A percentile compares a stretch with the other conserved stretches of the same genome.
Conservation (phyloP, 2,113 vertebrate genomes). For the Chloroceryle aenea region DNA sequence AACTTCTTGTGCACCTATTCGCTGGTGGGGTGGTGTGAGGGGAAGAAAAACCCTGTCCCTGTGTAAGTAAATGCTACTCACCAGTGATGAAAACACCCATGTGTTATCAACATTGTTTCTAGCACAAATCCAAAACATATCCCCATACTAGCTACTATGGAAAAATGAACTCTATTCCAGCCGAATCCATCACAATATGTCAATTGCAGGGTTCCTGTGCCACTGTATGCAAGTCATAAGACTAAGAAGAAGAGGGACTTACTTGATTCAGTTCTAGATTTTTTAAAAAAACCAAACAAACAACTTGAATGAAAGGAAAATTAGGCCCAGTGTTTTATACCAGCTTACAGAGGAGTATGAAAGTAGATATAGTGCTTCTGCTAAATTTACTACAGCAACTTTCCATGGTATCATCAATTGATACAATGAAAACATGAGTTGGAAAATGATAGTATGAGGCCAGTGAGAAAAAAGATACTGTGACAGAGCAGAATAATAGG, state of each 20-base stretch:
- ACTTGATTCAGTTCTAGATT: not conserved
- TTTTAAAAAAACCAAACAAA: not conserved
- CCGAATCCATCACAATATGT: not conserved
- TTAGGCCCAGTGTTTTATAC: fast-evolving
- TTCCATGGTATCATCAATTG: not conserved
- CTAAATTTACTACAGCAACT: not conserved
- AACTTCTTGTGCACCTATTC: not conserved
- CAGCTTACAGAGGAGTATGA: not conserved
- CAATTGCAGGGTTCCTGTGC: not conserved
- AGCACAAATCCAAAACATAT: no score
- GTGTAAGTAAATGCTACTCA: no score
- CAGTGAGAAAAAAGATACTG: not conserved
- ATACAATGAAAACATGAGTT: not conserved
- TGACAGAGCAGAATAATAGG: not conserved
- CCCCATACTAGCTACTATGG: no score
- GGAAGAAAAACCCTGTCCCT: no score
- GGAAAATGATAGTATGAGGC: not conserved
- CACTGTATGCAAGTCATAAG: no score
- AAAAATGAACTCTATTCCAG: not conserved
- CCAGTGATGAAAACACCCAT: no score
- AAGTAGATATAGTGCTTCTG: not conserved
- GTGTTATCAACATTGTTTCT: no score
- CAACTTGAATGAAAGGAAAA: not conserved
- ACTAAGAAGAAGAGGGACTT: not conserved
- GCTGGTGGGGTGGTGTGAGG: not conserved